Conservation (phyloP, 2,113 vertebrate genomes). For the Entelurus aequoreus region DNA sequence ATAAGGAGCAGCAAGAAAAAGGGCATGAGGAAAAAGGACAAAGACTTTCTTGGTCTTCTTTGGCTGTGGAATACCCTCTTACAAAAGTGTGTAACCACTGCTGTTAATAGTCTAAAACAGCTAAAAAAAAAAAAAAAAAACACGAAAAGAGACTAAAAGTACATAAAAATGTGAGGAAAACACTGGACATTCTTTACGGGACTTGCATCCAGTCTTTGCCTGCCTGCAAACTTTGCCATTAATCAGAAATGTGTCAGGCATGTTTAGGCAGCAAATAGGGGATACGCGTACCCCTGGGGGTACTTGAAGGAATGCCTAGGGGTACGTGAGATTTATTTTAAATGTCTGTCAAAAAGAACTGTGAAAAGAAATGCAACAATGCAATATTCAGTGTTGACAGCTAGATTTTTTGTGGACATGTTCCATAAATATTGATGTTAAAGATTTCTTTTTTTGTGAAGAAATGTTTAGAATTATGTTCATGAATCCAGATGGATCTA, state of each 20-base stretch:
- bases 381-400: no score
- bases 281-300: no score
- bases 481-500: no score
- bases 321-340: no score
- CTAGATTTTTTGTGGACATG: no score
- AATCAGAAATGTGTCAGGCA: background rate
- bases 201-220: constrained; percentile 1
- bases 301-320: no score
- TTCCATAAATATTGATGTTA: no score
- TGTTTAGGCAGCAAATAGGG: constrained; percentile 25
- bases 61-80: constrained; percentile 35
- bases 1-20: constrained; percentile 70
- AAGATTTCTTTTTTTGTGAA: no score
- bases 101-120: constrained; percentile 29
- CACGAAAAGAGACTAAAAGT: constrained; percentile 22
- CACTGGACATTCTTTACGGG: constrained; percentile 60
- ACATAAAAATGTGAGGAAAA: constrained; percentile 40
- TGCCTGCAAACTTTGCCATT: constrained; percentile 30
- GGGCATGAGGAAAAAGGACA: constrained; percentile 70
- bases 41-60: constrained; percentile 34
- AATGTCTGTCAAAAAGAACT: no score
- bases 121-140: constrained; percentile 34
- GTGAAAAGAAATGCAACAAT: no score
- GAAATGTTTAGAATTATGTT: no score
- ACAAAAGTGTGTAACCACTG: constrained; percentile 40